Evolutionary conservation across 2,113 vertebrate genomes (phyloP), one percentile per base, ranked within the genome.

Genomic region (Apaloderma vittatum): DNA sequence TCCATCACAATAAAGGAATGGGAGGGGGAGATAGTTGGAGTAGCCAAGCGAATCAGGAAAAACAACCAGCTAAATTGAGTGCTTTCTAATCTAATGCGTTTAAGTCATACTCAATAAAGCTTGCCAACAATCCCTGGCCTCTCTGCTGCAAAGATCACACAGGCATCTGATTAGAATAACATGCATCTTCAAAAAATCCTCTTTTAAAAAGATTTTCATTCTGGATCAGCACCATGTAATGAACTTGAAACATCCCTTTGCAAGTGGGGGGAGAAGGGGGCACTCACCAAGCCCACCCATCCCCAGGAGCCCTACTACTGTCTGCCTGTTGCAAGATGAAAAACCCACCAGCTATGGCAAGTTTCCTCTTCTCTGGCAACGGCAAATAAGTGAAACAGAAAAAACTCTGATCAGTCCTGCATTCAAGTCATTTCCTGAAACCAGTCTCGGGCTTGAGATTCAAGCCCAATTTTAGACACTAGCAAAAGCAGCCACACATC

Each of bases 41-140:
- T 79, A 85, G 68, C 88, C 94, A 91, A 83, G 80, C 83, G 96
- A 92, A 96, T 95, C 90, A 94, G 92, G 73, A 94, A 97, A 96
- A 97, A 92, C 88, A 94, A 90, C 81, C 75, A 85, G 91, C 91
- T 96, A 90, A 96, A 97, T 26, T 90, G 94, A 96, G 76, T 96
- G 95, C 90, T 97, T 97, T 98, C 92, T 96, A 95, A 94, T 94
- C 92, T 91, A 97, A 97, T 94, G 37, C 61, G 92, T 92, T 96
- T 93, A 97, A 97, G 85, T 95, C 94, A 95, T 95, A 95, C 77
- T 93, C 94, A 94, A 3, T 96, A 88, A 96, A 91, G 93, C 74
- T 85, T 97, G 95, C 88, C 91, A 96, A 59, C 52, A 70, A 77
- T 81, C 71, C 37, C 76, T 68, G 51, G 83, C 88, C 57, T 75